These are phyloP conservation scores for Bufotes viridis DNA, from an alignment of 2,797 vertebrate species.

Conservation along the genomic window DNA sequence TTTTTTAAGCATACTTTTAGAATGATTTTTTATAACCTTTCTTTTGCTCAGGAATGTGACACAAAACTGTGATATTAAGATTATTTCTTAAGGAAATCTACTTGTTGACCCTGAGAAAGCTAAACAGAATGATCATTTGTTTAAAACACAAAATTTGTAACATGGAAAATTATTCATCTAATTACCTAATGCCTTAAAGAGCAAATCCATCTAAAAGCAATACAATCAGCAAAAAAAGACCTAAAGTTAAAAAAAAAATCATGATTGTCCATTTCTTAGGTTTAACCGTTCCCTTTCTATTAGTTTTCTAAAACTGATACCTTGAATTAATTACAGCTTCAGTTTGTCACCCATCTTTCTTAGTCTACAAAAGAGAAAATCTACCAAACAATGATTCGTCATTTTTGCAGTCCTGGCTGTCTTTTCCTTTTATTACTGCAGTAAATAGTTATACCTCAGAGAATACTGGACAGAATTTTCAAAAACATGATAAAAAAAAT, in stretches of 20 bases:
- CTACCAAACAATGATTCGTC: too few relatives aligned
- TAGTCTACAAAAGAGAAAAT: too few relatives aligned
- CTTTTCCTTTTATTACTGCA: too few relatives aligned
- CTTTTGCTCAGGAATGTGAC: not conserved
- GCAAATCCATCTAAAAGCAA: not conserved
- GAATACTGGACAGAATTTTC: too few relatives aligned
- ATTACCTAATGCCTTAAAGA: not conserved
- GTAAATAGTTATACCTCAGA: too few relatives aligned
- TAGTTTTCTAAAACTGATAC: not conserved
- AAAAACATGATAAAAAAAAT: too few relatives aligned
- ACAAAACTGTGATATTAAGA: not conserved
- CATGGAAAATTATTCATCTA: not conserved
- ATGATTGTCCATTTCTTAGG: not conserved
- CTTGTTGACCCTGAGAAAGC: not conserved
- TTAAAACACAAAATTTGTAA: not conserved
- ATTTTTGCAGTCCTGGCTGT: too few relatives aligned
- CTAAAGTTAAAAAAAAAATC: not conserved
- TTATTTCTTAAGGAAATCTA: not conserved
- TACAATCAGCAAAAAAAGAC: not conserved
- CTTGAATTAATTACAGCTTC: too few relatives aligned
- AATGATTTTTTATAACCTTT: not conserved
- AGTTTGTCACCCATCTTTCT: too few relatives aligned
- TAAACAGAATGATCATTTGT: too few relatives aligned
- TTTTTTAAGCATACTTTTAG: not conserved
- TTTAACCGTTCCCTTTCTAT: not conserved